A percentile compares a stretch with the other conserved stretches of the same genome.
Conservation (phyloP, 2,113 vertebrate genomes). For the Phyllostomus hastatus region DNA sequence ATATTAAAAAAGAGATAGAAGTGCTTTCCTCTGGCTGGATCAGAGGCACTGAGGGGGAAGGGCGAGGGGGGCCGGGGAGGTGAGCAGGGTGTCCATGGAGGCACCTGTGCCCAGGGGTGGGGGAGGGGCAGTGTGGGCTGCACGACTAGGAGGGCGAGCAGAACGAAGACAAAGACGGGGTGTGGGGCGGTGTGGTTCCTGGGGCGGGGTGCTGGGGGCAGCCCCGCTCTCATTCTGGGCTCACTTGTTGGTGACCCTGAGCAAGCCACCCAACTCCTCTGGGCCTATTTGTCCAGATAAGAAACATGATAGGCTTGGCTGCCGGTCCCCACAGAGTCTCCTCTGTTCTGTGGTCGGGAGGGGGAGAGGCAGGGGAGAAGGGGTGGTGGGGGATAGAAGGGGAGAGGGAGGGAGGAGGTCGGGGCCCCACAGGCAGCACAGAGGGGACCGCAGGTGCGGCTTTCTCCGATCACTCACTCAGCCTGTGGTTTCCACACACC, state of each 20-base stretch:
- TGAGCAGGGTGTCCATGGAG: accelerated
- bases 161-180: not conserved
- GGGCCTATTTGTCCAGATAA: not conserved
- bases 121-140: not conserved
- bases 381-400: too few species aligned
- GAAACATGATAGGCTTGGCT: not conserved
- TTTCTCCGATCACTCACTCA: not conserved
- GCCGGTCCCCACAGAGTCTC: not conserved
- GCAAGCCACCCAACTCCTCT: not conserved
- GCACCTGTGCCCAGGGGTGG: not conserved
- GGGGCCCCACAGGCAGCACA: too few species aligned
- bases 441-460: not conserved
- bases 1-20: not conserved
- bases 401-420: not conserved
- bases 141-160: not conserved
- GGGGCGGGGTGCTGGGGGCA: too few species aligned
- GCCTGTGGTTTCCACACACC: not conserved
- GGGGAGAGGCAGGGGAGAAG: not conserved
- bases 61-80: not conserved
- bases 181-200: not conserved
- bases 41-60: too few species aligned
- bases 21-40: not conserved
- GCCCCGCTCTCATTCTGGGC: not conserved
- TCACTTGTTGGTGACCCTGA: not conserved
- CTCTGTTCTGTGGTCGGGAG: not conserved